Evolutionary conservation across 2,113 vertebrate genomes (phyloP).

Genomic region (Pardalotus punctatus): DNA sequence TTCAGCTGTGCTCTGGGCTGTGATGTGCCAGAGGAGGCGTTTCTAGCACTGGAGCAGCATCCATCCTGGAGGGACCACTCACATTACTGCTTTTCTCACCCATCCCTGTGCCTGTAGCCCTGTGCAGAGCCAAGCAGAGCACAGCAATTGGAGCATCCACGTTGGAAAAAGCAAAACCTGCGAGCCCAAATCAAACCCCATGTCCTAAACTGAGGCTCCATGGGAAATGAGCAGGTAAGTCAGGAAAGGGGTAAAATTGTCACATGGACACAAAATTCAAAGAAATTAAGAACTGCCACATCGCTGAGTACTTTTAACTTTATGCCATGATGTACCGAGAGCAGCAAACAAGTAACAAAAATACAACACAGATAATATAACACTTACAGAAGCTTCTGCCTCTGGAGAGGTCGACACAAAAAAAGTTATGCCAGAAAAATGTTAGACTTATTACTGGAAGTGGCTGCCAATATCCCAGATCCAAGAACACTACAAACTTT

Average conservation of each 20-base stretch:
- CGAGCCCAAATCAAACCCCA: background rate
- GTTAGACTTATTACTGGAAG: background rate
- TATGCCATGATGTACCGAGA: background rate
- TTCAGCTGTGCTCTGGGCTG: background rate
- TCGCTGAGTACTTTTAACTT: background rate
- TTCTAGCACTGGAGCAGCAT: background rate
- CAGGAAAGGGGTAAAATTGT: background rate
- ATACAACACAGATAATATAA: too few relatives aligned
- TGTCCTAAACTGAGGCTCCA: background rate
- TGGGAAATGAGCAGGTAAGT: rapidly evolving
- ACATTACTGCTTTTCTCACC: background rate
- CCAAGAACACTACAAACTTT: background rate
- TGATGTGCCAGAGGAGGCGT: background rate
- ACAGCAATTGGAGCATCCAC: background rate
- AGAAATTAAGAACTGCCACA: background rate
- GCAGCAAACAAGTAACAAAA: background rate
- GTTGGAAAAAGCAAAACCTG: background rate
- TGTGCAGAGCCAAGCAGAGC: background rate
- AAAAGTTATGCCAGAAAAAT: background rate
- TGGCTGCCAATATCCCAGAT: background rate
- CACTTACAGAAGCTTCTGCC: background rate
- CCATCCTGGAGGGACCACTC: background rate
- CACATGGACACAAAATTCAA: background rate
- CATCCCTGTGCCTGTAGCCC: rapidly evolving
- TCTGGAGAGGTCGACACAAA: background rate